phyloP scores from a whole-genome alignment of 2,113 vertebrate genomes.

The Oophaga pumilio region DNA sequence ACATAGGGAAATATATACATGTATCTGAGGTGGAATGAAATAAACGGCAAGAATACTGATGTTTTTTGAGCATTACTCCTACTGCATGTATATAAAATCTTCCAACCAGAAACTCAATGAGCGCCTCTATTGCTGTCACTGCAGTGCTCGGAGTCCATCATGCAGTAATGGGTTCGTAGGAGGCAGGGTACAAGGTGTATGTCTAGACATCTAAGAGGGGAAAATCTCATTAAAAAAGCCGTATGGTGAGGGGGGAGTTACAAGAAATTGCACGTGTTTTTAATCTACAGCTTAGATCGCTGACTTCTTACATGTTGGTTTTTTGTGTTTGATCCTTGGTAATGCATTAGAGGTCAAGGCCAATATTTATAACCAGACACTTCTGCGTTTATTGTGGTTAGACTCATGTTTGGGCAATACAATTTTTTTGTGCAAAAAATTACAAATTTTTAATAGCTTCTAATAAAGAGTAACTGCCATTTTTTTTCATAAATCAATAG shows the following conservation, averaged over 20 bases:
- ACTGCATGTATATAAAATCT: neutral
- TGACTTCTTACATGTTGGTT: neutral
- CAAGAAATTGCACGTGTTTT: conserved; percentile 13
- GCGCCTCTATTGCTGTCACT: neutral
- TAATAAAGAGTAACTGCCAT: too few relatives aligned
- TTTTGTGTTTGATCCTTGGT: neutral
- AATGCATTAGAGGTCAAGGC: neutral
- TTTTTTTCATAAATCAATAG: too few relatives aligned
- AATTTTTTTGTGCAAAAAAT: neutral
- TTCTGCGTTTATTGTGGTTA: neutral
- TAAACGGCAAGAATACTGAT: too few relatives aligned
- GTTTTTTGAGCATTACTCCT: neutral
- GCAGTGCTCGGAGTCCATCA: neutral
- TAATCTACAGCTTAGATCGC: neutral
- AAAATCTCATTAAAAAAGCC: neutral
- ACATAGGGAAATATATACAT: too few relatives aligned
- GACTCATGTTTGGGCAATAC: neutral
- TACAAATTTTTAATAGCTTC: too few relatives aligned
- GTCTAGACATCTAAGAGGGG: neutral
- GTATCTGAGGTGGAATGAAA: too few relatives aligned
- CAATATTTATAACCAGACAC: neutral
- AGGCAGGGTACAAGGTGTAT: neutral
- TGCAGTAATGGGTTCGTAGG: neutral
- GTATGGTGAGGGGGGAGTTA: neutral
- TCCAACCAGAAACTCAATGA: neutral